Percentiles rank a stretch among this genome's conserved stretches.
Evolutionary conservation across 2,888 invertebrate genomes (phyloP).

Genomic region (Agriopis leucophaearia): DNA sequence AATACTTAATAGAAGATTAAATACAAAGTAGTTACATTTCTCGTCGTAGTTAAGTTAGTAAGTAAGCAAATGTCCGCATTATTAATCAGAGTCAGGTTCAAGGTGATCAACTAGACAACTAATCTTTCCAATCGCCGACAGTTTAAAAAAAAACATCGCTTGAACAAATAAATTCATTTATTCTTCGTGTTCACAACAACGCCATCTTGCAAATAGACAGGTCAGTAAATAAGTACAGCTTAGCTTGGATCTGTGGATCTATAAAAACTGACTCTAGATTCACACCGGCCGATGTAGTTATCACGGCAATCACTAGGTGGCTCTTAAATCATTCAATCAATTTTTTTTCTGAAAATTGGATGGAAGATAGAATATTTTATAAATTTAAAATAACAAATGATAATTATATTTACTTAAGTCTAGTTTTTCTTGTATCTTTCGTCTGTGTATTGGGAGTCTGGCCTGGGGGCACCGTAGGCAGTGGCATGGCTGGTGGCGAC

Average conservation of each 20-base stretch:
- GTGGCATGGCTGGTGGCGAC: slow-evolving; percentile 91
- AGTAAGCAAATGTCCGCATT: slow-evolving; percentile 25
- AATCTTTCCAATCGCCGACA: slow-evolving; percentile 5
- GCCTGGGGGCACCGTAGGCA: slow-evolving; percentile 88
- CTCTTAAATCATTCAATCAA: slow-evolving; percentile 14
- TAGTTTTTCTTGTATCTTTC: slow-evolving; percentile 55
- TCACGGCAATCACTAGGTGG: slow-evolving; percentile 25
- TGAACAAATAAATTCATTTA: slow-evolving; percentile 39
- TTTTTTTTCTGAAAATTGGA: slow-evolving; percentile 25
- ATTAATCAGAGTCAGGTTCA: slow-evolving; percentile 34
- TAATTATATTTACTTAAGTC: slow-evolving; percentile 46
- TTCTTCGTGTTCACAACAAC: slow-evolving; percentile 32
- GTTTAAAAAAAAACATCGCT: slow-evolving; percentile 23
- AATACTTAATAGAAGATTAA: background rate
- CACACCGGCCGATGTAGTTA: slow-evolving; percentile 10
- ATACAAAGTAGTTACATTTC: slow-evolving; percentile 12
- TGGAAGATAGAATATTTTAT: slow-evolving; percentile 27
- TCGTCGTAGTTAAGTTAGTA: background rate
- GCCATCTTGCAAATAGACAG: slow-evolving; percentile 35
- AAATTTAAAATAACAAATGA: slow-evolving; percentile 36
- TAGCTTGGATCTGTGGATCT: background rate
- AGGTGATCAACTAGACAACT: slow-evolving; percentile 36
- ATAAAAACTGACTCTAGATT: slow-evolving; percentile 1
- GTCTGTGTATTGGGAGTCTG: slow-evolving; percentile 64
- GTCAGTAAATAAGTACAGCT: background rate